phyloP scores from a whole-genome alignment of 1,140 invertebrate genomes.

The Drosophila sechellia region DNA sequence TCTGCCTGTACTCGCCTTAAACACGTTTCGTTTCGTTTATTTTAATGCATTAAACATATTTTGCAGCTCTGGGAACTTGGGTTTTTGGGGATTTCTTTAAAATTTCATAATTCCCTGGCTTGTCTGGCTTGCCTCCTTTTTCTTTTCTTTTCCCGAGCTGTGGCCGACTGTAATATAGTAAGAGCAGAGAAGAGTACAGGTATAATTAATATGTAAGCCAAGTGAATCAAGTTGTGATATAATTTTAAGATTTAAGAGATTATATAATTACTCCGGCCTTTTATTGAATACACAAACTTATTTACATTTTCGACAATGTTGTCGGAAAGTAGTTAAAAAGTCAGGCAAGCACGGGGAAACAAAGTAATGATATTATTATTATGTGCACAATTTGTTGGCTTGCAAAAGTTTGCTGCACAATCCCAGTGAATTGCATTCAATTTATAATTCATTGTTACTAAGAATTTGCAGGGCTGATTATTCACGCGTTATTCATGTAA shows the following conservation, averaged over 20 bases:
- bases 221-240: constrained; percentile 34
- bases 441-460: too few species aligned
- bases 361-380: neutral
- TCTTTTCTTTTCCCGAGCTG: constrained; percentile 25
- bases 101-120: constrained; percentile 69
- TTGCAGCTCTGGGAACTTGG: constrained; percentile 25
- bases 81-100: constrained; percentile 48
- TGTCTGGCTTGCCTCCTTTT: constrained; percentile 17
- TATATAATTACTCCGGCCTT: too few species aligned
- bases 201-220: constrained; percentile 27
- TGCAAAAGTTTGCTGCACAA: too few species aligned
- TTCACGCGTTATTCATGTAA: neutral
- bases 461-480: too few species aligned
- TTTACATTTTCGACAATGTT: neutral
- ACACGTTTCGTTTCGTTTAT: constrained; percentile 64
- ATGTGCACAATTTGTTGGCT: too few species aligned
- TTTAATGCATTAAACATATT: constrained; percentile 59
- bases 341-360: neutral
- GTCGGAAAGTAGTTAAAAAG: neutral
- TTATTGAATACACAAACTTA: too few species aligned
- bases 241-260: constrained; percentile 2
- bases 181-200: constrained; percentile 8
- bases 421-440: too few species aligned
- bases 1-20: constrained; percentile 35
- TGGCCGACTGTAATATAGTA: constrained; percentile 17